Percentiles rank a stretch among this genome's conserved stretches.
These are phyloP conservation scores for Mormyrus iriodes DNA, from an alignment of 2,113 vertebrate genomes.

Conservation along the genomic window DNA sequence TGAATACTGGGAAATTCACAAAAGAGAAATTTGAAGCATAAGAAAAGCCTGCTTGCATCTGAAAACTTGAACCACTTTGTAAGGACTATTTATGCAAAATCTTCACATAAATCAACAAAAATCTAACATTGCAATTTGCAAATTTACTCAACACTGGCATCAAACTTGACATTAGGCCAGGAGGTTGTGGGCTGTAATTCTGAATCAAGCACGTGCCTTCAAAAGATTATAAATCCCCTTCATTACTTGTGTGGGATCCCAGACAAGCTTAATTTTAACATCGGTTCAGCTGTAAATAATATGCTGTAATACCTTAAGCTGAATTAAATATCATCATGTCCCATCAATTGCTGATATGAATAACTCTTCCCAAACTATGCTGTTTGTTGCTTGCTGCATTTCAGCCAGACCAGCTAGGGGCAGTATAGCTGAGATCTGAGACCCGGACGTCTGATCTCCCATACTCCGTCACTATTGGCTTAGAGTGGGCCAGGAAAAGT, in stretches of 20 bases:
- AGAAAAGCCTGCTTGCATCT: not conserved
- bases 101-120: conserved; percentile 7
- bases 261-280: conserved; percentile 58
- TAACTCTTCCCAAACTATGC: conserved; percentile 60
- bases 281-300: conserved; percentile 63
- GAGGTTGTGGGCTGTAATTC: conserved; percentile 38
- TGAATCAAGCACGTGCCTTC: conserved; percentile 32
- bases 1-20: not conserved
- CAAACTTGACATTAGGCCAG: conserved; percentile 25
- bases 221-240: conserved; percentile 47
- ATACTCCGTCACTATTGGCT: conserved; percentile 48
- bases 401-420: conserved; percentile 38
- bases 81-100: not conserved
- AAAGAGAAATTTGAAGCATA: not conserved
- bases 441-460: conserved; percentile 40
- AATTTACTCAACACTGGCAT: conserved; percentile 17
- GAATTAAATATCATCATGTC: conserved; percentile 63
- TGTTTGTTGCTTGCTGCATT: conserved; percentile 41
- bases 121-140: conserved; percentile 28
- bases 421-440: conserved; percentile 37
- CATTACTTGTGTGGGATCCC: conserved; percentile 42
- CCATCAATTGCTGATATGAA: conserved; percentile 58
- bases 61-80: not conserved
- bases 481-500: conserved; percentile 17
- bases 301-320: conserved; percentile 55